Base-by-base conservation (phyloP, 2,797 vertebrate species). In the Parauchenoglanis ngamensis region DNA sequence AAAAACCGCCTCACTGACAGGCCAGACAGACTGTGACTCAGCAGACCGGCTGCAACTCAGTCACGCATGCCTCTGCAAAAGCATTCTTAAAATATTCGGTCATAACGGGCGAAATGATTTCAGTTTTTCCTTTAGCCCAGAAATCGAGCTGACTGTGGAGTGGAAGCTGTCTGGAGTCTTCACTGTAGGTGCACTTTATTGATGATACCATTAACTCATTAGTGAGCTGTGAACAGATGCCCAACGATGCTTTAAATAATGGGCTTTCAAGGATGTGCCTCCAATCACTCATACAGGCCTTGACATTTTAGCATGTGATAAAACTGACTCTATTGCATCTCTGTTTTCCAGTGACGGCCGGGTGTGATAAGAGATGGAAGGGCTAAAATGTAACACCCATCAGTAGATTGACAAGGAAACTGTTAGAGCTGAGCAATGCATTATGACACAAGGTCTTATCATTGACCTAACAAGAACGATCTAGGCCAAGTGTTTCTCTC, bases 21-120 rank as follows among this genome's bases (percentile, higher is more conserved):
- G 23, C 61, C n/a, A 28, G 85, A 56, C 78, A 79, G 57, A 88
- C 8, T 35, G 76, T 87, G 86, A 87, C 75, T 88, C 82, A 83
- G 85, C 90, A 80, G 83, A 85, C 88, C 77, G 49, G 78, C 46
- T 77, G 70, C 10, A 28, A 17, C 7, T 85, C 35, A 68, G 46
- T 72, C 40, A 23, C 6, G 76, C 85, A 70, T 28, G 56, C 28
- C 2, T 28, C 17, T 44, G 28, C 35, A 21, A 25, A 61, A n/a
- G 4, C 10, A 44, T 57, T 28, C 67, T 35, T 12, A 23, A 86
- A 81, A 19, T 52, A 13, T 28, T 65, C n/a, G n/a, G 79, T 56
- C 67, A 40, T 46, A 46, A 31, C 8, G 1, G 19, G 31, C 21
- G 21, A 23, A 44, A 46, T 46, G 40, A 25, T 25, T 44, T 67